phyloP scores from a whole-genome alignment of 1,140 invertebrate species.

The Spodoptera litura region DNA sequence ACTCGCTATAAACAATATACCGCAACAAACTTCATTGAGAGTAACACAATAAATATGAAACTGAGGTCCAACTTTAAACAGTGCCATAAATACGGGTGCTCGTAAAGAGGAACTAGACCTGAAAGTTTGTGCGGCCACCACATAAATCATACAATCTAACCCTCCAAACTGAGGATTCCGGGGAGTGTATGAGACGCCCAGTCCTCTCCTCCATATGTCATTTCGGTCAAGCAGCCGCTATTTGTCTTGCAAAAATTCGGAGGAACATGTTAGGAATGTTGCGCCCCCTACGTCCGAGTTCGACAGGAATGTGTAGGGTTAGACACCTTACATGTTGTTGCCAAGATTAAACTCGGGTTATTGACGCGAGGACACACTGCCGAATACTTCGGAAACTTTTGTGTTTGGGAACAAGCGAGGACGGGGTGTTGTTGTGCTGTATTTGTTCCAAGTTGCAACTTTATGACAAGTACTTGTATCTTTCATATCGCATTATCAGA shows the following conservation, averaged over 20 bases:
- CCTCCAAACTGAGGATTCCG: constrained; percentile 65
- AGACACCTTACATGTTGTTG: constrained; percentile 48
- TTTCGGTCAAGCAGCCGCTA: constrained; percentile 72
- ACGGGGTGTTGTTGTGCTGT: too few species aligned
- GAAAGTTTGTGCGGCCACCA: constrained; percentile 59
- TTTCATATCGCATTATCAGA: neutral
- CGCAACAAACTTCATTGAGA: constrained; percentile 28
- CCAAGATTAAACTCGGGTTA: constrained; percentile 44
- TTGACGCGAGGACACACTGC: constrained; percentile 14
- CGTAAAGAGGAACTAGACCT: constrained; percentile 68
- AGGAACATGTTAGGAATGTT: constrained; percentile 74
- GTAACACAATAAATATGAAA: constrained; percentile 43
- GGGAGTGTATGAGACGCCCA: constrained; percentile 63
- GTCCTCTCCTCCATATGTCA: constrained; percentile 72
- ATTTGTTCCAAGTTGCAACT: too few species aligned
- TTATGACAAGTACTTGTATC: neutral
- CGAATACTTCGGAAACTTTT: constrained; percentile 17
- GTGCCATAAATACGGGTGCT: constrained; percentile 64
- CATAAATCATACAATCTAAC: constrained; percentile 71
- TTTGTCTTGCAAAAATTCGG: constrained; percentile 82
- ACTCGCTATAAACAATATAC: constrained; percentile 30
- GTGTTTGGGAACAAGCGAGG: neutral
- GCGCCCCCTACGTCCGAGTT: constrained; percentile 60
- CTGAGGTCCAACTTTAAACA: constrained; percentile 61
- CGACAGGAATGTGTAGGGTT: constrained; percentile 63